Evolutionary conservation across 1,140 invertebrate genomes (phyloP).

Genomic region (Nebria ingens): DNA sequence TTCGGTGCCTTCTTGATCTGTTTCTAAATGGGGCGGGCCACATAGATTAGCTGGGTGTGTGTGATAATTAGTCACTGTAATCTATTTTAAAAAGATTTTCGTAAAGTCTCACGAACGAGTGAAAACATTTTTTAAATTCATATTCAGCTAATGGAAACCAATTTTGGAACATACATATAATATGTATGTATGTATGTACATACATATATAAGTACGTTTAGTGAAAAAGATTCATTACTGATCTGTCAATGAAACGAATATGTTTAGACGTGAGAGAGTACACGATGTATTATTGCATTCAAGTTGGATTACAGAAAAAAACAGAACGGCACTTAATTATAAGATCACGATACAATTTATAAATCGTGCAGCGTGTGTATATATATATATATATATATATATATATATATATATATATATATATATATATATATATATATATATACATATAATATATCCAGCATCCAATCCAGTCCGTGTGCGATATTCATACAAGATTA

Average conservation of each 20-base stretch:
- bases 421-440: too few species aligned
- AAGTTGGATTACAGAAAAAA: background rate
- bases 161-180: background rate
- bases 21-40: background rate
- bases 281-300: background rate
- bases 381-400: background rate
- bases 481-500: too few species aligned
- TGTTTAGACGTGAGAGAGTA: background rate
- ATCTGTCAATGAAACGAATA: constrained; percentile 3
- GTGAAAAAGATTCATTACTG: constrained; percentile 1
- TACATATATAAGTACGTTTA: background rate
- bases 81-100: too few species aligned
- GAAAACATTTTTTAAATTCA: too few species aligned
- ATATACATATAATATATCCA: too few species aligned
- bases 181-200: background rate
- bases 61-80: too few species aligned
- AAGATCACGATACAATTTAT: constrained; percentile 6
- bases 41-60: background rate
- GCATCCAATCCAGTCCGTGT: too few species aligned
- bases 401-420: background rate
- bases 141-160: too few species aligned
- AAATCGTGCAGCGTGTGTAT: constrained; percentile 5
- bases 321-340: background rate
- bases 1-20: background rate
- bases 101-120: too few species aligned